Percentiles rank a stretch among this genome's conserved stretches.
Conservation (phyloP, 2,888 invertebrate species). For the Bruchidius siliquastri region DNA sequence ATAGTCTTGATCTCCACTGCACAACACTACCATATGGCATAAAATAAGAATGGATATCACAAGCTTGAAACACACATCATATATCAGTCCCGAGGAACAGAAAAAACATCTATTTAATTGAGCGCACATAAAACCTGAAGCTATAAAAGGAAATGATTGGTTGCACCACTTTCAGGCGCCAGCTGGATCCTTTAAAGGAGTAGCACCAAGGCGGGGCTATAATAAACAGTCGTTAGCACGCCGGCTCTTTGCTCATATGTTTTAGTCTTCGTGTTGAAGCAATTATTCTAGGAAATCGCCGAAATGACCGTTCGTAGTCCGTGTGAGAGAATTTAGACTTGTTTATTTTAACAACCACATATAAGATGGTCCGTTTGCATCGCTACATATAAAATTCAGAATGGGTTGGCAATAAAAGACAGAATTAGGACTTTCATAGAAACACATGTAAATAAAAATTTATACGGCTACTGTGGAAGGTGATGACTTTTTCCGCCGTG, state of each 20-base stretch:
- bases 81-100: background rate
- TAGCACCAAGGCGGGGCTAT: background rate
- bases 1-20: background rate
- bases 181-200: background rate
- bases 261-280: background rate
- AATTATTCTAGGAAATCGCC: background rate
- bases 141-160: background rate
- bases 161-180: background rate
- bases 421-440: background rate
- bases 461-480: too few species aligned
- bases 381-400: background rate
- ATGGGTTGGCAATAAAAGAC: background rate
- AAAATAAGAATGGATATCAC: too few species aligned
- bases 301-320: background rate
- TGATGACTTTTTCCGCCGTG: too few species aligned
- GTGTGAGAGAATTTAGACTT: background rate
- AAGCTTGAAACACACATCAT: background rate
- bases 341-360: background rate
- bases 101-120: background rate
- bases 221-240: background rate
- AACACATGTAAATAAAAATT: too few species aligned
- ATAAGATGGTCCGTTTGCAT: background rate
- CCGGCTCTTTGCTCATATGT: background rate
- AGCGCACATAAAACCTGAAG: background rate
- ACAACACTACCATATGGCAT: too few species aligned